phyloP scores from a whole-genome alignment of 2,113 vertebrate species.

The Acrocephalus arundinaceus region DNA sequence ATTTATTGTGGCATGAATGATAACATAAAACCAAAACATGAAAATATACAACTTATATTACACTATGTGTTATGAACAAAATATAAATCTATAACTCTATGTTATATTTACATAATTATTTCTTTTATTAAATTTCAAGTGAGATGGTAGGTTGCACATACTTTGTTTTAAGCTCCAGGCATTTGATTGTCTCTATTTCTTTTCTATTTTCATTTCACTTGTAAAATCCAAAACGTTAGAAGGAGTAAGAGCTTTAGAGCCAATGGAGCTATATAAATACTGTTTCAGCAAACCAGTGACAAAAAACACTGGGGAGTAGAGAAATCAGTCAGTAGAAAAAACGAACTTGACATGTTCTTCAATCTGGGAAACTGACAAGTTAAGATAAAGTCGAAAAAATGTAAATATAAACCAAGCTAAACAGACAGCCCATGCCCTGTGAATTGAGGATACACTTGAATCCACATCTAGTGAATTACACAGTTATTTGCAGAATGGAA shows the following conservation, averaged over 20 bases:
- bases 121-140: slow-evolving; percentile 99
- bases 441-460: slow-evolving; percentile 67
- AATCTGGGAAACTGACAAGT: slow-evolving; percentile 68
- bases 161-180: slow-evolving; percentile 98
- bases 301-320: slow-evolving; percentile 69
- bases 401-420: slow-evolving; percentile 74
- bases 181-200: slow-evolving; percentile 98
- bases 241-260: slow-evolving; percentile 78
- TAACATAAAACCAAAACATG: slow-evolving; percentile 99
- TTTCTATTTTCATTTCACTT: slow-evolving; percentile 76
- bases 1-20: slow-evolving; percentile 97
- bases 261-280: slow-evolving; percentile 78
- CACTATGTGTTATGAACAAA: slow-evolving; percentile 99
- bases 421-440: slow-evolving; percentile 67
- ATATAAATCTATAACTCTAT: slow-evolving; percentile 99
- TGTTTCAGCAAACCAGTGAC: slow-evolving; percentile 75
- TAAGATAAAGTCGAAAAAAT: slow-evolving; percentile 72
- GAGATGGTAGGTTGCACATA: slow-evolving; percentile 95
- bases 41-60: slow-evolving; percentile 99
- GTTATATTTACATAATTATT: slow-evolving; percentile 99
- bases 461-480: slow-evolving; percentile 70
- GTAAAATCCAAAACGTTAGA: slow-evolving; percentile 76
- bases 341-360: slow-evolving; percentile 69
- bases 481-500: slow-evolving; percentile 53
- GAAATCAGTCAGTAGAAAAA: slow-evolving; percentile 75